Base-by-base conservation (phyloP, 35 echinoderm and acorn worm species). In the Chiridota heheva region DNA sequence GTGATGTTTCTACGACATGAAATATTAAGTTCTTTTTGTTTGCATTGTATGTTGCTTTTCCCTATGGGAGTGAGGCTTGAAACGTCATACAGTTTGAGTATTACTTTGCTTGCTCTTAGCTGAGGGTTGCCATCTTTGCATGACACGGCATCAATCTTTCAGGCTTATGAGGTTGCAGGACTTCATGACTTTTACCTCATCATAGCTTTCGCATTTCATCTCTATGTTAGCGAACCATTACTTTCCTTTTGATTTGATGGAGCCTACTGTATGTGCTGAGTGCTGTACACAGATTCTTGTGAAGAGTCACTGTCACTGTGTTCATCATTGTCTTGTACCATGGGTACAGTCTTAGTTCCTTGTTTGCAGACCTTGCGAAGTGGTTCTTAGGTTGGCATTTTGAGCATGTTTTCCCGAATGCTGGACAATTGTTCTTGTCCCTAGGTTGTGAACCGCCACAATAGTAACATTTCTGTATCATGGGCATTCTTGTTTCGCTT, bases 281-380 rank as follows among this genome's bases (percentile, higher is more conserved):
- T 74, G 45, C n/a, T 74, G 25, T 27, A 73, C 15, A 49, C 18
- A 18, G 70, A 74, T 45, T 74, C 42, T 28, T 49, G 16, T 8
- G 26, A 74, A 10, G 48, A 53, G 10, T 53, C 10, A 34, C 70
- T 74, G 42, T 51, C 30, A 28, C 24, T 26, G 30, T 74, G n/a
- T 7, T 25, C 18, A 8, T 47, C 70, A 44, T 51, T n/a, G 30
- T 74, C 70, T 18, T 18, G 17, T 5, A 74, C 31, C 5, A 16
- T 74, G 70, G 51, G 32, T 20, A 38, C 27, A 45, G 6, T 27
- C 70, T 22, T 74, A 32, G 5, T 10, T 74, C 26, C 17, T 42
- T 63, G n/a, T n/a, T n/a, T n/a, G 48, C 78, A 81, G 4, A 77
- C 47, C 58, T 77, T 33, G 73, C 73, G 58, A 56, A 58, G 45